Conservation (phyloP, 64 coral and sea anemone genomes). For the Orbicella faveolata region DNA sequence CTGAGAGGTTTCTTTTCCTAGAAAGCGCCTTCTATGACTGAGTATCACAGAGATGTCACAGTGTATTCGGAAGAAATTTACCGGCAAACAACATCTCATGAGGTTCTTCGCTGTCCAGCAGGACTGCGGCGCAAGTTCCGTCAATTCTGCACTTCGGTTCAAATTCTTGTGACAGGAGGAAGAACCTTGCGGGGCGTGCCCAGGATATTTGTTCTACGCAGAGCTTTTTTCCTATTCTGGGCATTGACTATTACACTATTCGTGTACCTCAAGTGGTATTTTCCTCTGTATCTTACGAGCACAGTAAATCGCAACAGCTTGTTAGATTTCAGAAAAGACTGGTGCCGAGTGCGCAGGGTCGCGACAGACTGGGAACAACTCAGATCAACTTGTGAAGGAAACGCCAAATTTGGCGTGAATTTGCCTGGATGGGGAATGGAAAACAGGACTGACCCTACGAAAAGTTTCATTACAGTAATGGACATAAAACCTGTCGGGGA, state of each 20-base stretch:
- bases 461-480: conserved; percentile 73
- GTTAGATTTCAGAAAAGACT: conserved; percentile 65
- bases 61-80: not conserved
- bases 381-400: conserved; percentile 37
- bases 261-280: conserved; percentile 80
- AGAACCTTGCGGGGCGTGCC: conserved; percentile 67
- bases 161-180: conserved; percentile 28
- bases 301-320: conserved; percentile 73
- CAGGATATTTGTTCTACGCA: conserved; percentile 71
- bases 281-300: conserved; percentile 72
- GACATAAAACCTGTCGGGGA: conserved; percentile 66
- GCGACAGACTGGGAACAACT: conserved; percentile 57
- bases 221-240: conserved; percentile 76
- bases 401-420: conserved; percentile 7
- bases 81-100: not conserved
- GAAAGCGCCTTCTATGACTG: not conserved
- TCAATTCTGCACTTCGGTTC: conserved; percentile 49
- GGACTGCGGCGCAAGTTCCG: conserved; percentile 33
- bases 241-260: conserved; percentile 55
- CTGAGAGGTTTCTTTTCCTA: not conserved
- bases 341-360: conserved; percentile 61
- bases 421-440: not conserved
- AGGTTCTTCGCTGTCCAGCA: conserved; percentile 45
- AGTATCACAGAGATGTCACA: not conserved
- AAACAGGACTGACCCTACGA: conserved; percentile 63